phyloP scores from a whole-genome alignment of 2,888 invertebrate species.

The Watsonalla cultraria region DNA sequence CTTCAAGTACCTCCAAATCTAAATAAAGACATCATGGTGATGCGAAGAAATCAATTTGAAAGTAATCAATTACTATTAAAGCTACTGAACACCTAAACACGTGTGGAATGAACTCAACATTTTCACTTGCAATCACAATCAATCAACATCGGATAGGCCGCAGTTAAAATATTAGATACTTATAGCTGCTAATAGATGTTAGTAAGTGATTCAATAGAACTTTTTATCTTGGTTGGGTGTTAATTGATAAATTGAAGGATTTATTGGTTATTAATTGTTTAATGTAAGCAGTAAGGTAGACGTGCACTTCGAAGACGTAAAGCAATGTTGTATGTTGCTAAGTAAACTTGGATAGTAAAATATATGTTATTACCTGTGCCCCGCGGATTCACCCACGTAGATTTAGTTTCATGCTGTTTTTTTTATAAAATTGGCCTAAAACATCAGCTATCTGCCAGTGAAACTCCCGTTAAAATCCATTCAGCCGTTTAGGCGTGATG shows the following conservation, averaged over 20 bases:
- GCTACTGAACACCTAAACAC: neutral
- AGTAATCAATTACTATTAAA: neutral
- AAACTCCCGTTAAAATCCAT: too few species aligned
- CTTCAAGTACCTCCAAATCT: neutral
- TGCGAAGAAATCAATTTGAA: neutral
- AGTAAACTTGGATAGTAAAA: too few species aligned
- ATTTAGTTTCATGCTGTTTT: too few species aligned
- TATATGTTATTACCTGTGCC: too few species aligned
- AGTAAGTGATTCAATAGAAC: neutral
- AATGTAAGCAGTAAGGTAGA: too few species aligned
- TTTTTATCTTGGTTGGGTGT: neutral
- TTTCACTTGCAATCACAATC: slow-evolving; percentile 1
- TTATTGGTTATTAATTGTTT: neutral
- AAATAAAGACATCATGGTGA: neutral
- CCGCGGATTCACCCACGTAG: too few species aligned
- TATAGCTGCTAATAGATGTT: neutral
- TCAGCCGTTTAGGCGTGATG: too few species aligned
- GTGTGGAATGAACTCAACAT: neutral
- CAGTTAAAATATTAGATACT: neutral
- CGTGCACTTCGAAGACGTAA: too few species aligned
- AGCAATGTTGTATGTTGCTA: too few species aligned
- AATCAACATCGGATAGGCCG: neutral
- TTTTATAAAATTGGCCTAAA: too few species aligned
- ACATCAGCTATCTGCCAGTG: too few species aligned
- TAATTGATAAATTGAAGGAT: neutral